Evolutionary conservation across 2,797 vertebrate species (phyloP).

Genomic region (Psittacula derbiana): DNA sequence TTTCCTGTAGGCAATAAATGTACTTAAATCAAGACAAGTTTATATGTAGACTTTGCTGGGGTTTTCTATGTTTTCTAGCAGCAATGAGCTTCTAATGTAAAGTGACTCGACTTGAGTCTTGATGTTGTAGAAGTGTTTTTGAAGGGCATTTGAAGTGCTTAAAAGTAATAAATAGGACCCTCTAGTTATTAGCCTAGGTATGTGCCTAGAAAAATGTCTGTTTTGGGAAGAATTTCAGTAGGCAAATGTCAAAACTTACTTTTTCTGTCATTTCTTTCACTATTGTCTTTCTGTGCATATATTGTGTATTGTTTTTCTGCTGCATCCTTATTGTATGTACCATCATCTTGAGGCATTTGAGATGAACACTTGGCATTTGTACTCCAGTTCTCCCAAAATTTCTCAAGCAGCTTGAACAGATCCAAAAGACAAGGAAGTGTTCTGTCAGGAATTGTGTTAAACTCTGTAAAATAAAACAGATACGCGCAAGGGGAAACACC

Average conservation of each 20-base stretch:
- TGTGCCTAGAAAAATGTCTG: slow-evolving; percentile 29
- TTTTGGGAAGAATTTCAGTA: slow-evolving; percentile 16
- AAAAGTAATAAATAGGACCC: slow-evolving; percentile 35
- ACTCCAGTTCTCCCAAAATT: neutral
- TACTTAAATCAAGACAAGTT: neutral
- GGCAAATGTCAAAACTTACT: neutral
- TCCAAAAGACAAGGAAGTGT: neutral
- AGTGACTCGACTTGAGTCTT: neutral
- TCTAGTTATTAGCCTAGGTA: slow-evolving; percentile 48
- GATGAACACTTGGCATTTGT: neutral
- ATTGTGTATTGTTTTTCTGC: neutral
- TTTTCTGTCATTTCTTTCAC: neutral
- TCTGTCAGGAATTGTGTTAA: slow-evolving; percentile 43
- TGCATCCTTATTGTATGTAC: neutral
- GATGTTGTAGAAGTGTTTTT: slow-evolving; percentile 11
- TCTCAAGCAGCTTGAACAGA: neutral
- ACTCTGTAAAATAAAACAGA: slow-evolving; percentile 57
- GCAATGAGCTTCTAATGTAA: slow-evolving; percentile 2
- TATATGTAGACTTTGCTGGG: neutral
- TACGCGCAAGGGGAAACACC: neutral
- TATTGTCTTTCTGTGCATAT: neutral
- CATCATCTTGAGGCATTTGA: neutral
- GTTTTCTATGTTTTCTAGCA: neutral
- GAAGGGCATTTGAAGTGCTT: slow-evolving; percentile 55
- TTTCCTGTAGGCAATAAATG: neutral